A percentile compares a stretch with the other conserved stretches of the same genome.
These are phyloP conservation scores for Platichthys stellatus DNA, from an alignment of 2,113 vertebrate species.

Conservation along the genomic window DNA sequence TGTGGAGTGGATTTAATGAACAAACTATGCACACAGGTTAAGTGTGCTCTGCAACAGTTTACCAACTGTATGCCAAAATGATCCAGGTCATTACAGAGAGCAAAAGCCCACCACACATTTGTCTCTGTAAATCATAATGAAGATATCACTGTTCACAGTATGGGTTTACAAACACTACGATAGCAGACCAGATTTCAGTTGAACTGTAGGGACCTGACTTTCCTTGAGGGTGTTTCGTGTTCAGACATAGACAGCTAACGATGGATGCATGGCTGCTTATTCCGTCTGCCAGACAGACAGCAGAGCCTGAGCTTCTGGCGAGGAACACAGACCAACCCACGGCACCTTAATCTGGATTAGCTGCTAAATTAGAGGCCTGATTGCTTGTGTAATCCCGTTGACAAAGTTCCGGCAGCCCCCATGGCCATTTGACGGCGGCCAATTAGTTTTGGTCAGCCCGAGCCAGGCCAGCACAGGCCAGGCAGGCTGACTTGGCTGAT, in stretches of 20 bases:
- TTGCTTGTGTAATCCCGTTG: conserved; percentile 68
- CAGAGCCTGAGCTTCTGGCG: conserved; percentile 47
- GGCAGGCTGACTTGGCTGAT: background rate
- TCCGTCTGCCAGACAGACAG: conserved; percentile 31
- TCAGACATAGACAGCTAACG: background rate
- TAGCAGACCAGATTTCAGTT: background rate
- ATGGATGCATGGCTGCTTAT: conserved; percentile 6
- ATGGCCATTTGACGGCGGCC: conserved; percentile 38
- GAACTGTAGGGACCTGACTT: background rate
- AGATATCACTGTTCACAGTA: background rate
- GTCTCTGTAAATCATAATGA: too few species aligned
- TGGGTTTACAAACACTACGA: background rate
- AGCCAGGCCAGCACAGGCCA: conserved; percentile 3
- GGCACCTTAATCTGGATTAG: conserved; percentile 82
- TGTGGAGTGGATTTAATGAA: background rate
- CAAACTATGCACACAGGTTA: background rate
- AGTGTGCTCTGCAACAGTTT: background rate
- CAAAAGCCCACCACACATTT: background rate
- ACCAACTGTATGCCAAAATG: background rate
- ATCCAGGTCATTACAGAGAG: background rate
- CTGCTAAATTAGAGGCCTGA: conserved; percentile 72
- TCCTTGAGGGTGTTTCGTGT: background rate
- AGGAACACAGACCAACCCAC: conserved; percentile 46
- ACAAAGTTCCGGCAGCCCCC: conserved; percentile 46
- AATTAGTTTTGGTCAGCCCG: conserved; percentile 11